These are phyloP conservation scores for Latrodectus geometricus DNA, from an alignment of 1,140 invertebrate species.

Conservation along the genomic window DNA sequence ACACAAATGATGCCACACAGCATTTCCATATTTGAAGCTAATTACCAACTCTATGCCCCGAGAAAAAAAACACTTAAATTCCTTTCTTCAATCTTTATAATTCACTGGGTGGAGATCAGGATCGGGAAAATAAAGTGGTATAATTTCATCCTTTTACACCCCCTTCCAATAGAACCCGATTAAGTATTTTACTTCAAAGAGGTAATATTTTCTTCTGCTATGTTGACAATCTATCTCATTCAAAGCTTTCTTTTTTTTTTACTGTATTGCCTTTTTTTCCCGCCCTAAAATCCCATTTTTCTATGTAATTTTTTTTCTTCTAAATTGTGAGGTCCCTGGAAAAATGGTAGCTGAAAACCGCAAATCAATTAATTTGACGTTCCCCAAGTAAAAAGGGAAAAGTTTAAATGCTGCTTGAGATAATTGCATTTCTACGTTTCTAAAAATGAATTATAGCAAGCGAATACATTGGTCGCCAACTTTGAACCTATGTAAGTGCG, in stretches of 20 bases:
- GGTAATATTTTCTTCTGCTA: constrained; percentile 30
- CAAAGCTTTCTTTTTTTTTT: constrained; percentile 4
- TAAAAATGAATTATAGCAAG: neutral
- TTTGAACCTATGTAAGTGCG: neutral
- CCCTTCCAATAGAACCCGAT: too few relatives aligned
- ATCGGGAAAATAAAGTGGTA: too few relatives aligned
- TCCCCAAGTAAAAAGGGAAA: neutral
- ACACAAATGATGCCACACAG: too few relatives aligned
- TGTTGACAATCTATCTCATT: constrained; percentile 33
- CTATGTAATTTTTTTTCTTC: neutral
- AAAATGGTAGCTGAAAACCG: constrained; percentile 11
- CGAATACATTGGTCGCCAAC: neutral
- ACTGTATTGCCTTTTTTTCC: neutral
- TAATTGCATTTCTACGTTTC: neutral
- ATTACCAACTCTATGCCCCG: too few relatives aligned
- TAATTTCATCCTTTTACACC: too few relatives aligned
- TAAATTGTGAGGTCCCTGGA: constrained; percentile 4
- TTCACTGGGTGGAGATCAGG: too few relatives aligned
- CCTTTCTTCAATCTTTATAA: too few relatives aligned
- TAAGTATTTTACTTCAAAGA: too few relatives aligned
- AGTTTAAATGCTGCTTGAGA: neutral
- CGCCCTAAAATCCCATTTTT: neutral
- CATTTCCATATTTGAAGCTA: too few relatives aligned
- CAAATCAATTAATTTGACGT: constrained; percentile 30
- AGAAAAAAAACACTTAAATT: too few relatives aligned